These are phyloP conservation scores for Parapsyche elsis DNA, from an alignment of 1,140 invertebrate genomes.

Conservation along the genomic window DNA sequence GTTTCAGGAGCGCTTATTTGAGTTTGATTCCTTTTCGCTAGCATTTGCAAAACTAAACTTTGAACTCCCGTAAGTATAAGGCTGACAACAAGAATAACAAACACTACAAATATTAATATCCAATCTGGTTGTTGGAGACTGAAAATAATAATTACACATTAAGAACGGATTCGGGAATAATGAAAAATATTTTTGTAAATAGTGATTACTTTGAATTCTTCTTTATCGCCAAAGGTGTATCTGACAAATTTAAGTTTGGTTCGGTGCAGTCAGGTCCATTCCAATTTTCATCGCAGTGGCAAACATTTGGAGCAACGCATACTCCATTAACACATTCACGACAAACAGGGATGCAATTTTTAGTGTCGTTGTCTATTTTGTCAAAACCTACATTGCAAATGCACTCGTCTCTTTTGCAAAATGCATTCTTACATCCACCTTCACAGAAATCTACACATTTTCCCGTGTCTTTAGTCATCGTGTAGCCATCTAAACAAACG, in stretches of 20 bases:
- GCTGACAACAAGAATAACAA: background rate
- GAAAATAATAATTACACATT: background rate
- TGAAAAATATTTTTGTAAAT: background rate
- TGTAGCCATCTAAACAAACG: constrained; percentile 68
- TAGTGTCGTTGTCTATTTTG: background rate
- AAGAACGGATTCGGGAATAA: background rate
- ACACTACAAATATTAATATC: background rate
- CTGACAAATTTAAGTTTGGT: background rate
- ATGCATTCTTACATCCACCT: background rate
- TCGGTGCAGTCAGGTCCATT: background rate
- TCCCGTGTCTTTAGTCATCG: background rate
- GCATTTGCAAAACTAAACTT: too few relatives aligned
- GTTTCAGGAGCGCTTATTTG: too few relatives aligned
- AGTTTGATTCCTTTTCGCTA: too few relatives aligned
- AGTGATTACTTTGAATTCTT: background rate
- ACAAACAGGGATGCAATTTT: constrained; percentile 64
- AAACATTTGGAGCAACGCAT: constrained; percentile 65
- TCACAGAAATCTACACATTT: constrained; percentile 10
- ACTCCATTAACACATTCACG: constrained; percentile 59
- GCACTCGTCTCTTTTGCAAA: background rate
- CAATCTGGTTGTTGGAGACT: background rate
- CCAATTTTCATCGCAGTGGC: constrained; percentile 58
- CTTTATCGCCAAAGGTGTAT: background rate
- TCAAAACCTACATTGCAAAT: constrained; percentile 8
- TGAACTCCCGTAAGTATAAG: background rate